These are phyloP conservation scores for Tribolium freemani DNA, from an alignment of 2,888 invertebrate species.

Conservation along the genomic window DNA sequence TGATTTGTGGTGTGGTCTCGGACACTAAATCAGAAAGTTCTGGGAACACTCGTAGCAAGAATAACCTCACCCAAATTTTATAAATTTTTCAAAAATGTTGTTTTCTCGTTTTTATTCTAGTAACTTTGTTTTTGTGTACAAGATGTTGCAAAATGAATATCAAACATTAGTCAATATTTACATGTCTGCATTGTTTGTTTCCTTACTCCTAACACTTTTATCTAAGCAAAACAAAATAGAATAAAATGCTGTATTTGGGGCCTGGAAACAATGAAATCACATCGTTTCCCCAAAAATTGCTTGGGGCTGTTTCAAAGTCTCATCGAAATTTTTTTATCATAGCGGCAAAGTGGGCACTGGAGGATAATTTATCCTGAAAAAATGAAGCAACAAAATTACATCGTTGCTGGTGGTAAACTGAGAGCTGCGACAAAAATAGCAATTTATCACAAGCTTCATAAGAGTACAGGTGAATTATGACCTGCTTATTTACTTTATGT, in stretches of 20 bases:
- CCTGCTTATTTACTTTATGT: constrained; percentile 14
- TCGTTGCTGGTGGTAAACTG: constrained; percentile 1
- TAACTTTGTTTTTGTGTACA: neutral
- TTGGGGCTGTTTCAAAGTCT: no score
- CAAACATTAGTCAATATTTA: neutral
- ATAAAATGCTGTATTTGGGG: no score
- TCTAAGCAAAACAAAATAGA: no score
- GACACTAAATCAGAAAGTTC: no score
- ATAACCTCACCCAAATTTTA: neutral
- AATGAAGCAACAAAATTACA: constrained; percentile 26
- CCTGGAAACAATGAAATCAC: neutral
- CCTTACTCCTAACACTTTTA: no score
- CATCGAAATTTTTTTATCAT: neutral
- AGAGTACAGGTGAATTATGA: constrained; percentile 28
- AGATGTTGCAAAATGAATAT: neutral
- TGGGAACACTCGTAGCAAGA: no score
- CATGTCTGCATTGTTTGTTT: neutral
- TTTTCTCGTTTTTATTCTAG: neutral
- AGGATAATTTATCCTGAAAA: constrained; percentile 21
- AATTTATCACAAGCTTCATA: constrained; percentile 26
- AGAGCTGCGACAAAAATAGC: constrained; percentile 21
- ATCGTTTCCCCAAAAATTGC: neutral
- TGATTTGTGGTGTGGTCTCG: neutral
- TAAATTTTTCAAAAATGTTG: neutral
- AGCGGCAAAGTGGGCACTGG: neutral